A percentile compares a stretch with the other conserved stretches of the same genome.
phyloP scores from a whole-genome alignment of 30 jellyfish, hydroid and myxozoan species.

The Haliclystus octoradiatus region DNA sequence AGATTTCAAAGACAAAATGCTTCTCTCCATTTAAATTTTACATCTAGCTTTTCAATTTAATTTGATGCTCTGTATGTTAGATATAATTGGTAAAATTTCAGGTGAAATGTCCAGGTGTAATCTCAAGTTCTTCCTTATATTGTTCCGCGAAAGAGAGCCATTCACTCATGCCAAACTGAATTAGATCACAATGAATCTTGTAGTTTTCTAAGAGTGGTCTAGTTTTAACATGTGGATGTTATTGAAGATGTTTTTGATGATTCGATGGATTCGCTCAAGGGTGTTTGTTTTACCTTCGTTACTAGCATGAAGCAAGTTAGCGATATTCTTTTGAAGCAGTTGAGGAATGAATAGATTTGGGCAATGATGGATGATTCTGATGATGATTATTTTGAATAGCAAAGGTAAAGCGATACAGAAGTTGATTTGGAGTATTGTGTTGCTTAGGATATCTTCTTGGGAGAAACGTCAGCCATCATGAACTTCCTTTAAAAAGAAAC shows the following conservation, averaged over 20 bases:
- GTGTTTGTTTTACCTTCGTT: neutral
- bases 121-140: too few species aligned
- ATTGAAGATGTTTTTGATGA: too few species aligned
- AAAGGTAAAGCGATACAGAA: too few species aligned
- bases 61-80: too few species aligned
- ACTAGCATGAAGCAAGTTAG: neutral
- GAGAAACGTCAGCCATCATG: neutral
- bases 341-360: neutral
- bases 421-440: neutral
- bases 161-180: neutral
- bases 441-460: neutral
- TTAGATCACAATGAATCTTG: neutral
- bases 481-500: neutral
- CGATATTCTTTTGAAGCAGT: neutral
- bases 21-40: too few species aligned
- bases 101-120: too few species aligned
- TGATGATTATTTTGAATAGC: too few species aligned
- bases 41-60: too few species aligned
- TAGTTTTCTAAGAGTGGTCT: neutral
- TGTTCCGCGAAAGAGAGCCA: neutral
- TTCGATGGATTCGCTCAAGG: too few species aligned
- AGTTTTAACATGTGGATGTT: neutral
- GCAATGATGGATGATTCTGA: neutral
- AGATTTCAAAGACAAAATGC: too few species aligned
- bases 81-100: too few species aligned